These are phyloP conservation scores for Goniozus legneri DNA, from an alignment of 1,140 invertebrate species.

Conservation along the genomic window DNA sequence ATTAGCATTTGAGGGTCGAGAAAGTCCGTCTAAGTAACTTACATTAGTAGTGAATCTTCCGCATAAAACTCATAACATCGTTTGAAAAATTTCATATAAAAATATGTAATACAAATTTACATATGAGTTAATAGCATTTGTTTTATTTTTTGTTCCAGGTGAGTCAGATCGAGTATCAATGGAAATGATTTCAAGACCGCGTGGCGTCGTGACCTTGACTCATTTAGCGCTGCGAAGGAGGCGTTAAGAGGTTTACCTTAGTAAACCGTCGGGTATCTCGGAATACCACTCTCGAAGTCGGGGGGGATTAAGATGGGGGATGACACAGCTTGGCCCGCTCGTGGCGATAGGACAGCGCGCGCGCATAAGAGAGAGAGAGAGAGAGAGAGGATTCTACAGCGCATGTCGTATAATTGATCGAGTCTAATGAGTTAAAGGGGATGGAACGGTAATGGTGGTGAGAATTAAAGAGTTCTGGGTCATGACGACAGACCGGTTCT, in stretches of 20 bases:
- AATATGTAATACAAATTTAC: no score
- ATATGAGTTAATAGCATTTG: no score
- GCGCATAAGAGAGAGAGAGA: neutral
- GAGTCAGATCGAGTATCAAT: no score
- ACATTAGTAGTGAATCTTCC: no score
- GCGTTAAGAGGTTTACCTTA: conserved; percentile 29
- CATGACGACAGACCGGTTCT: conserved; percentile 42
- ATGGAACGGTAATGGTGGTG: conserved; percentile 35
- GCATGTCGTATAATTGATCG: conserved; percentile 44
- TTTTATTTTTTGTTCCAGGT: no score
- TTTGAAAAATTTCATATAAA: no score
- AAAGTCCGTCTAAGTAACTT: no score
- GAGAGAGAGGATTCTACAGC: neutral
- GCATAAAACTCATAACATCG: no score
- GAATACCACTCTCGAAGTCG: conserved; percentile 24
- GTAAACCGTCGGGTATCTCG: conserved; percentile 26
- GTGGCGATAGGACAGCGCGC: neutral
- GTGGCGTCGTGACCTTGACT: conserved; percentile 24
- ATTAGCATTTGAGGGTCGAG: no score
- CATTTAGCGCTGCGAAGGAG: neutral
- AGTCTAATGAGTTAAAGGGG: conserved; percentile 53
- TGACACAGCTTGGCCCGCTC: conserved; percentile 15
- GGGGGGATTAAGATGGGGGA: conserved; percentile 24
- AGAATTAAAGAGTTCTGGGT: conserved; percentile 51
- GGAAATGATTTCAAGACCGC: no score